Evolutionary conservation across 53 echinoderm and acorn worm genomes (phyloP).

Genomic region (Patiria pectinifera): DNA sequence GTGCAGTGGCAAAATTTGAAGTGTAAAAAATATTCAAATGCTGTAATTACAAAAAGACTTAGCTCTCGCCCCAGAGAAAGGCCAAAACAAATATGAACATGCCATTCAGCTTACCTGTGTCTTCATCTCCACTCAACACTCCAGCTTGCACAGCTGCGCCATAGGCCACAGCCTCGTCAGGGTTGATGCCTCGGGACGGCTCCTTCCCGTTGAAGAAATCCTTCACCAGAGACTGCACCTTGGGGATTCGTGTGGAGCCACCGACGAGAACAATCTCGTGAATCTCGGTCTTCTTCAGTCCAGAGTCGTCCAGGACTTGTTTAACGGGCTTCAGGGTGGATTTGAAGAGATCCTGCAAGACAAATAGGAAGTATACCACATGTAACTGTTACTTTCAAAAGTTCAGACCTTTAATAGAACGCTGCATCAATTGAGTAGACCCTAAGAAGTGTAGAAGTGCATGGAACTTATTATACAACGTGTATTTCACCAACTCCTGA

Average conservation of each 20-base stretch:
- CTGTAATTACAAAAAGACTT: no score
- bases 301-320: conserved; percentile 86
- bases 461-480: no score
- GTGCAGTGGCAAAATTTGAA: neutral
- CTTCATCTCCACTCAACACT: conserved; percentile 94
- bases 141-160: conserved; percentile 98
- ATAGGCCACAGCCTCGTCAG: conserved; percentile 99
- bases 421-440: neutral
- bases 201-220: conserved; percentile 88
- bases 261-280: conserved; percentile 97
- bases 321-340: conserved; percentile 94
- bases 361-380: no score
- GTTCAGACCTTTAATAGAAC: neutral
- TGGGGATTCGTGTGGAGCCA: conserved; percentile 98
- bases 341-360: conserved; percentile 84
- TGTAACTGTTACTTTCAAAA: neutral
- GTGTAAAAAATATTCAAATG: no score
- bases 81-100: neutral
- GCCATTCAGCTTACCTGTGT: conserved; percentile 76
- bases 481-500: no score
- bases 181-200: conserved; percentile 98
- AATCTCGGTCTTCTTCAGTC: conserved; percentile 80
- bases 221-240: conserved; percentile 91
- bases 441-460: no score
- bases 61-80: neutral